These are phyloP conservation scores for Megamerina dolium DNA, from an alignment of 2,888 invertebrate species.

Conservation along the genomic window DNA sequence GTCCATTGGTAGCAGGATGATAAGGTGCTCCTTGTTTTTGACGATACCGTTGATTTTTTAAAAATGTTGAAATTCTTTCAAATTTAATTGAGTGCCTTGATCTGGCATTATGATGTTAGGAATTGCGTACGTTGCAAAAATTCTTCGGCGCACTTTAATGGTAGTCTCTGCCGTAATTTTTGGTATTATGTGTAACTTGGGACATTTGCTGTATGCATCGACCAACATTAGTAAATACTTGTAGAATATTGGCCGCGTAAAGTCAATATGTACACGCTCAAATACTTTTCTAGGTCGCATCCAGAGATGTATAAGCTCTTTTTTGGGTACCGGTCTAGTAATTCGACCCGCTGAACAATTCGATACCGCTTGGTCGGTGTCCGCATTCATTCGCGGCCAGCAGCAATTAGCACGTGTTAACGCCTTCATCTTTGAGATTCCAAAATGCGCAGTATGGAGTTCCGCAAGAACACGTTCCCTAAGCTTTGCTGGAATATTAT, in stretches of 20 bases:
- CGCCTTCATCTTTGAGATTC: conserved; percentile 12
- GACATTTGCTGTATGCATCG: conserved; percentile 18
- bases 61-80: conserved; percentile 16
- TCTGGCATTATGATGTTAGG: conserved; percentile 18
- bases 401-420: conserved; percentile 17
- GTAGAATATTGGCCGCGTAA: background rate
- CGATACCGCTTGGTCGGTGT: conserved; percentile 6
- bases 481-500: background rate
- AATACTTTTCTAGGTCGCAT: background rate
- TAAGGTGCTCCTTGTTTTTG: conserved; percentile 21
- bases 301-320: conserved; percentile 7
- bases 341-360: background rate
- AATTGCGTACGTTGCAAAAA: conserved; percentile 19
- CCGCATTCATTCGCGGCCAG: conserved; percentile 6
- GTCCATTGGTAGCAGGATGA: conserved; percentile 23
- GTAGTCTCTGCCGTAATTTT: conserved; percentile 18
- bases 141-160: conserved; percentile 7
- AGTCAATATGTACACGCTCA: conserved; percentile 7
- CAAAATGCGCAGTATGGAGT: background rate
- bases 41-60: conserved; percentile 13
- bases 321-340: background rate
- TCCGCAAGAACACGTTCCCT: background rate
- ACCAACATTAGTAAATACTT: conserved; percentile 3
- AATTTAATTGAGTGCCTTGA: conserved; percentile 18
- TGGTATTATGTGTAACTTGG: conserved; percentile 21